Base-by-base conservation (phyloP, 1,140 invertebrate species). In the Odontomachus brunneus region DNA sequence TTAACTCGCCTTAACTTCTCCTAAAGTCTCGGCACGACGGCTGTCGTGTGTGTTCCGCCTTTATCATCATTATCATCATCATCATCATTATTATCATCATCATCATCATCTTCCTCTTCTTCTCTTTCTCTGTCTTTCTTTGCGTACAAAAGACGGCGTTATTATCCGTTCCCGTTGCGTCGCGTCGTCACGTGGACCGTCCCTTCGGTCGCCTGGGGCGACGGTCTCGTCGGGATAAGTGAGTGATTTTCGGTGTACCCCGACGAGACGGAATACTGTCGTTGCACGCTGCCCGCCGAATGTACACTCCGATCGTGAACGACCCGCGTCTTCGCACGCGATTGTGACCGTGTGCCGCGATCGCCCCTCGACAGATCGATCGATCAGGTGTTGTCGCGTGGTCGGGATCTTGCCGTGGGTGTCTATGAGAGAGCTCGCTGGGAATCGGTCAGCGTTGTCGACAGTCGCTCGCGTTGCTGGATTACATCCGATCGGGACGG, bases 161-260 rank as follows among this genome's bases (percentile, higher is more conserved):
- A n/a, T 33, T 33, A 3, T 33, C 29, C 11, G 44, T 15, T 38
- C 24, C 22, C 57, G 71, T 22, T 14, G 14, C 14, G 7, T 63
- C 14, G 73, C 51, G 17, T 19, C 49, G 49, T 59, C 75, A 71
- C 65, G 51, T 57, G 75, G 48, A 59, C 24, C 22, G 26, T 69
- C 22, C 22, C 53, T 24, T 15, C 48, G 48, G 3, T 44, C 38
- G 38, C 38, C 38, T 11, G 38, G 38, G 9, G 29, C 24, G 72
- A 60, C 33, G 51, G 48, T 49, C 38, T 66, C 49, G 62, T 49
- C 29, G 51, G 19, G 4, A 7, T 24, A 44, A 71, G 75, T 80
- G 65, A 71, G 65, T 80, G 75, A 69, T 80, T 44, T 29, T n/a
- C 19, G 62, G 22, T 67, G 48, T 5, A 5, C 44, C 38, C n/a